Base-by-base conservation (phyloP, 2,888 invertebrate genomes). In the Cepaea hortensis region DNA sequence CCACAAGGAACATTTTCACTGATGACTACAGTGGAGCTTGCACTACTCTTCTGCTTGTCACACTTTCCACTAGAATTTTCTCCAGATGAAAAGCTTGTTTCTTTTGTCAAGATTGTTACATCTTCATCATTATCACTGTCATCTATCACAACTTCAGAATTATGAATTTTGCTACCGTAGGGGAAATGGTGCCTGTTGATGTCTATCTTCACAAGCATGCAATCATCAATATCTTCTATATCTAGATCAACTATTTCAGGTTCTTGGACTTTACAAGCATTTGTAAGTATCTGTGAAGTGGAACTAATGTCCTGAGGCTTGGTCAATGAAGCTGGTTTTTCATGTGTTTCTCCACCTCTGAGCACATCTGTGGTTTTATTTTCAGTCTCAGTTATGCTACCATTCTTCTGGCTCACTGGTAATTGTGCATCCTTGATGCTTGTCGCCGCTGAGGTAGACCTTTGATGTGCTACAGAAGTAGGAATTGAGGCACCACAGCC, bases 181-280 rank as follows among this genome's bases (percentile, higher is more conserved):
- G 81, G 75, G n/a, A 73, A 65, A n/a, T 0, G 18, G 11, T 2
- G 23, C 46, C 62, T 81, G 46, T 65, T 85, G 6, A 81, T n/a
- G 65, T 85, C 85, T 55, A 81, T 81, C 80, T 81, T 81, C 13
- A 85, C 85, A 7, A 85, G 23, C 55, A 81, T 65, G 55, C 81
- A 85, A 35, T 85, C 85, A 73, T 81, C 85, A 72, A 62, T n/a
- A 46, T 81, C 85, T 81, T 85, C 85, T 18, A 50, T 73, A n/a
- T 85, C 85, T 73, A 85, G 62, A 35, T 35, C 35, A 35, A 35
- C 35, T 35, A 35, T 35, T 85, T 73, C 85, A 7, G 20, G 35
- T 68, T 65, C 46, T 80, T 61, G 20, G 48, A 0, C 9, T 9
- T n/a, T n/a, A 70, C 3, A 3, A 68, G 70, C 9, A n/a, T 70